Evolutionary conservation across 2,113 vertebrate genomes (phyloP).

Genomic region (Gallinago jamesoni): DNA sequence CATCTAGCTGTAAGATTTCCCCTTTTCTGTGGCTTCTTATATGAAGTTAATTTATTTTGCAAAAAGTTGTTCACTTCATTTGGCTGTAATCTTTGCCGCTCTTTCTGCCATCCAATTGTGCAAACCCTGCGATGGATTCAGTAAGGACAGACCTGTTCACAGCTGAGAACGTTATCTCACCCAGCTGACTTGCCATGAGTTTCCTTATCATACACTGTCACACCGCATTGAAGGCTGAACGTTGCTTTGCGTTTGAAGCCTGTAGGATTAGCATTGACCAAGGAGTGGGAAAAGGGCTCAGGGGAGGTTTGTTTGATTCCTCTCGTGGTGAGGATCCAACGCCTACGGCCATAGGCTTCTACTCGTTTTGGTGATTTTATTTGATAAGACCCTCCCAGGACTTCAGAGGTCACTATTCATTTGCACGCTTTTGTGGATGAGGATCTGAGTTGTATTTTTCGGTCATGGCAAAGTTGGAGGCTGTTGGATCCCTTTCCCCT

Average conservation of each 20-base stretch:
- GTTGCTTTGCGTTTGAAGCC: neutral
- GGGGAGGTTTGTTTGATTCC: neutral
- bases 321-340: neutral
- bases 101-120: neutral
- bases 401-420: neutral
- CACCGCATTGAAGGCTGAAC: accelerated
- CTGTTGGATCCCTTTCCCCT: neutral
- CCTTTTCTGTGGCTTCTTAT: neutral
- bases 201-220: neutral
- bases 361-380: neutral
- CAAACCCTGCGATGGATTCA: neutral
- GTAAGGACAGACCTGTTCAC: neutral
- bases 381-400: neutral
- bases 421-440: accelerated
- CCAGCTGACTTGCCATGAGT: neutral
- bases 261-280: neutral
- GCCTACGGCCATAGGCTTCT: neutral
- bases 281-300: neutral
- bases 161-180: neutral
- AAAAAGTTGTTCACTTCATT: neutral
- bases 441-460: neutral
- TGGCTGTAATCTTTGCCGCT: neutral
- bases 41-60: neutral
- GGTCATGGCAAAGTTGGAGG: neutral
- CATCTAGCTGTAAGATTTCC: neutral